Conservation (phyloP, 2,888 invertebrate species). For the Chymomyza fuscimana region DNA sequence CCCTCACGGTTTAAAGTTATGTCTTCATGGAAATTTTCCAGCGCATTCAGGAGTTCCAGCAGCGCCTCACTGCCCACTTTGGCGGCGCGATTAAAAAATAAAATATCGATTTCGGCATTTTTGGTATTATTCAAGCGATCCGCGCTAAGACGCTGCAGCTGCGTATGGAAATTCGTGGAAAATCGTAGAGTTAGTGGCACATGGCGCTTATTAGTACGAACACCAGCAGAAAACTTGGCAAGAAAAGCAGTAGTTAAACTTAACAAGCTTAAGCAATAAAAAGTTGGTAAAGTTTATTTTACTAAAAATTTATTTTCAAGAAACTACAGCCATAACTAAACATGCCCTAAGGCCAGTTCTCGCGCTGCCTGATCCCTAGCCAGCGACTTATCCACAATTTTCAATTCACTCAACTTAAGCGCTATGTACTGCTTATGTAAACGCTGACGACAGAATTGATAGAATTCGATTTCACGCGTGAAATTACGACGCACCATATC, state of each 20-base stretch:
- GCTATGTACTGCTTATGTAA: constrained; percentile 89
- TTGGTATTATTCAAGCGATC: constrained; percentile 87
- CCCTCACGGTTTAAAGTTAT: constrained; percentile 52
- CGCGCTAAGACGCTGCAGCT: constrained; percentile 55
- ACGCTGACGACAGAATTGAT: constrained; percentile 92
- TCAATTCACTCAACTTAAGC: constrained; percentile 78
- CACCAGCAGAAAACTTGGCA: not conserved
- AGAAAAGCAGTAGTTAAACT: not conserved
- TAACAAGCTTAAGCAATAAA: not conserved
- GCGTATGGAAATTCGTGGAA: not conserved
- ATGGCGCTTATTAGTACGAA: constrained; percentile 2
- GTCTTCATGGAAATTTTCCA: constrained; percentile 50
- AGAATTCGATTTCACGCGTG: constrained; percentile 94
- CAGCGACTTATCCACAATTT: constrained; percentile 51
- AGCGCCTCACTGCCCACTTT: constrained; percentile 95
- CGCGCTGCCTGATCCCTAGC: constrained; percentile 30
- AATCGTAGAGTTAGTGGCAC: not conserved
- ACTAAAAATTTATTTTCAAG: not conserved
- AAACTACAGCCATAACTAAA: not conserved
- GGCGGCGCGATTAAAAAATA: constrained; percentile 95
- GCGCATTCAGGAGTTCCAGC: constrained; percentile 83
- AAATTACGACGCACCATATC: constrained; percentile 91
- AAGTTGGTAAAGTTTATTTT: not conserved
- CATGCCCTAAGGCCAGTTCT: constrained; percentile 35
- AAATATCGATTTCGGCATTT: constrained; percentile 85